Percentiles rank a stretch among this genome's conserved stretches.
phyloP scores from a whole-genome alignment of 2,888 invertebrate genomes.

The Amaurobius ferox region DNA sequence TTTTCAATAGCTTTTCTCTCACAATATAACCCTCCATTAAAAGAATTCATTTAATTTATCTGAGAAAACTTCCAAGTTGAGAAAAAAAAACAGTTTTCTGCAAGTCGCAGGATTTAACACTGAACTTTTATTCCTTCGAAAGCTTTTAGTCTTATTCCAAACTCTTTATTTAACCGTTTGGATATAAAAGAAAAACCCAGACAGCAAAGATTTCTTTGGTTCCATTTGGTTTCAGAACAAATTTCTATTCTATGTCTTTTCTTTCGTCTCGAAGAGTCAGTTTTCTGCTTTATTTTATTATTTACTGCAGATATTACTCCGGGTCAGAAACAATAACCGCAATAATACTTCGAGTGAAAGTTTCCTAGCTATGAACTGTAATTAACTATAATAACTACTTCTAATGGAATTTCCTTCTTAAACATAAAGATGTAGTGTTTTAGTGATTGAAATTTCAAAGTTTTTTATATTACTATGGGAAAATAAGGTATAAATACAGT shows the following conservation, averaged over 20 bases:
- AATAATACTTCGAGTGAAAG: no score
- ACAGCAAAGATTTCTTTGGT: not conserved
- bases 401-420: no score
- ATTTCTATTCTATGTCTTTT: not conserved
- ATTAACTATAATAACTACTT: no score
- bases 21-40: no score
- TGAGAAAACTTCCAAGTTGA: not conserved
- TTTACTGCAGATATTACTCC: not conserved
- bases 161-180: slow-evolving; percentile 2
- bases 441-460: no score
- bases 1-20: no score
- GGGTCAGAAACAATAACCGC: no score
- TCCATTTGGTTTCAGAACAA: not conserved
- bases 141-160: slow-evolving; percentile 5
- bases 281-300: not conserved
- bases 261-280: not conserved
- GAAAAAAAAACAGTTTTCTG: not conserved
- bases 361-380: no score
- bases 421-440: no score
- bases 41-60: no score
- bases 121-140: not conserved
- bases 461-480: no score
- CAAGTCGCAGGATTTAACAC: not conserved
- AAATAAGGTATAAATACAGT: no score
- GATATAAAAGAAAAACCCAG: not conserved